Base-by-base conservation (phyloP, 1,140 invertebrate species). In the Neuroterus valhalla region DNA sequence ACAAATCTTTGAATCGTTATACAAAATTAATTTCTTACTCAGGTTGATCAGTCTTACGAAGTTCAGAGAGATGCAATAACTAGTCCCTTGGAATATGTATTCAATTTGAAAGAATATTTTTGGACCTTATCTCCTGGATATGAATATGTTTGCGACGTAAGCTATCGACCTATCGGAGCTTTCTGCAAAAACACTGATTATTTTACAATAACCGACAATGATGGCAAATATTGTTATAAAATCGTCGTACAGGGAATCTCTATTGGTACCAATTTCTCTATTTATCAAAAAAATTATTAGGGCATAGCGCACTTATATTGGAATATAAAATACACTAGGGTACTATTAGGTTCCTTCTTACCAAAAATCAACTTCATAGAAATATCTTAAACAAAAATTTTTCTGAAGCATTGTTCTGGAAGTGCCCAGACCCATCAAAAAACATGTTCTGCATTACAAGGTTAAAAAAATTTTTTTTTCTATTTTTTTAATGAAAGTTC, bases 81-180 rank as follows among this genome's bases (percentile, higher is more conserved):
- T 0, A 87, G 85, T 80, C 80, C 83, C 3, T 73, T 86, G 45
- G 85, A 87, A 66, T 70, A 81, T 44, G 86, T 85, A 17, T 87
- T 88, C 50, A 75, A 83, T 73, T 80, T 84, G 14, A 21, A 75
- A 11, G 68, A 78, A 48, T 84, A 85, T 62, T 79, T 77, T 5
- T 88, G 86, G 86, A 66, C 72, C 3, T 55, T 88, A n/a, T 6
- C 45, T 8, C 76, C 81, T 14, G 67, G 73, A 31, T 72, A 79
- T 21, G 67, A 72, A 66, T 82, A 74, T 14, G 44, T 77, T 2
- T 86, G 85, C 52, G 74, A 83, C n/a, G 80, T 88, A 44, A 72
- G 43, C 48, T 88, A 84, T 68, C 75, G 62, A 3, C 84, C 84
- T 4, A 52, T 68, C 11, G 19, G 80, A n/a, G 68, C 78, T 1